Percentiles rank a stretch among this genome's conserved stretches.
Evolutionary conservation across 1,140 invertebrate genomes (phyloP).

Genomic region (Semibalanus balanoides): DNA sequence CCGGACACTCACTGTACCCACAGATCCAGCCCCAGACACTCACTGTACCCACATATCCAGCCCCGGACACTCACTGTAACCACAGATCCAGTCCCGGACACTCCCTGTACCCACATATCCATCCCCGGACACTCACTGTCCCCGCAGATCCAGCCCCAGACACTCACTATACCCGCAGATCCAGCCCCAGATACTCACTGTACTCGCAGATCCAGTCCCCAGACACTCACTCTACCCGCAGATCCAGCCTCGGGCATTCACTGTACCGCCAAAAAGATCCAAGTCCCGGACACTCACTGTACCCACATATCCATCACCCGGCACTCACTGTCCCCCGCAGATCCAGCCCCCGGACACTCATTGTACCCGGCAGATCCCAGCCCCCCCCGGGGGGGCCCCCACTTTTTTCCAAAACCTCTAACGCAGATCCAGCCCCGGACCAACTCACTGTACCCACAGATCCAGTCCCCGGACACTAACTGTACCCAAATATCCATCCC

Average conservation of each 20-base stretch:
- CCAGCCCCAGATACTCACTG: constrained; percentile 26
- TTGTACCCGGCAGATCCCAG: constrained; percentile 64
- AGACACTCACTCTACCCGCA: constrained; percentile 80
- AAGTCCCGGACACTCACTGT: not conserved
- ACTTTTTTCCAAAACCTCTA: too few species aligned
- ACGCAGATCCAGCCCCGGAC: too few species aligned
- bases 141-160: constrained; percentile 51
- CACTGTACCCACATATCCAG: not conserved
- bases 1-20: constrained; percentile 40
- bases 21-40: constrained; percentile 42
- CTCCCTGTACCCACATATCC: constrained; percentile 75
- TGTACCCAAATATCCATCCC: too few species aligned
- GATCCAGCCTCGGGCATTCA: constrained; percentile 33
- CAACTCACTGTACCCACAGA: too few species aligned
- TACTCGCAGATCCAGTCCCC: constrained; percentile 85
- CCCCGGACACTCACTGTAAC: constrained; percentile 42
- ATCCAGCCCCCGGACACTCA: constrained; percentile 46
- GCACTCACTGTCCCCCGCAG: constrained; percentile 52
- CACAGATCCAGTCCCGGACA: constrained; percentile 80
- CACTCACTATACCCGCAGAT: not conserved
- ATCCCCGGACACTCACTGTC: constrained; percentile 30
- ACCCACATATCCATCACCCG: not conserved
- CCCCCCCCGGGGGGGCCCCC: too few species aligned
- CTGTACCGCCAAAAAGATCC: constrained; percentile 64
- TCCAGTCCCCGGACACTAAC: too few species aligned